phyloP scores from a whole-genome alignment of 2,113 vertebrate species.

The Cnemophilus loriae region DNA sequence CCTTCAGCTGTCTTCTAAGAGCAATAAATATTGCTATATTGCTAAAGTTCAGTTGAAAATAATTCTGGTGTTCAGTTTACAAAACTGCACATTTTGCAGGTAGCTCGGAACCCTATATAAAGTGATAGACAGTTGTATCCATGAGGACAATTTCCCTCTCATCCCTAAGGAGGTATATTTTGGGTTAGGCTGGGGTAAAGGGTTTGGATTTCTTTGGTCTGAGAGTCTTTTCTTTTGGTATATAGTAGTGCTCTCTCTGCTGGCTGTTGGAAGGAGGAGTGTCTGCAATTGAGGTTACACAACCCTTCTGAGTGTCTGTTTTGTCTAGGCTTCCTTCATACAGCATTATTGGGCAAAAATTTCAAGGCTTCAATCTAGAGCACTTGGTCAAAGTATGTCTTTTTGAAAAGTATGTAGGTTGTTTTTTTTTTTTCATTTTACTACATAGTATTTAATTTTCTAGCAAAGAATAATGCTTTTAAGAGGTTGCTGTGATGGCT shows the following conservation, averaged over 20 bases:
- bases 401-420: slow-evolving; percentile 79
- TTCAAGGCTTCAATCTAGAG: slow-evolving; percentile 80
- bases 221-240: slow-evolving; percentile 46
- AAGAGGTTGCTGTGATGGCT: slow-evolving; percentile 68
- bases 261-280: slow-evolving; percentile 60
- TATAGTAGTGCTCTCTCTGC: slow-evolving; percentile 52
- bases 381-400: slow-evolving; percentile 83
- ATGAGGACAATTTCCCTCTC: not conserved
- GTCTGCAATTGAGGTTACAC: slow-evolving; percentile 66
- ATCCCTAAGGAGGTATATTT: not conserved
- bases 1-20: slow-evolving; percentile 70
- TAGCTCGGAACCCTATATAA: not conserved
- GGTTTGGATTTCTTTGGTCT: slow-evolving; percentile 33
- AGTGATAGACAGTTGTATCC: not conserved
- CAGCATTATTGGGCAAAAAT: slow-evolving; percentile 77
- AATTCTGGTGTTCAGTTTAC: not conserved
- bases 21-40: not conserved
- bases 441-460: slow-evolving; percentile 83
- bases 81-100: not conserved
- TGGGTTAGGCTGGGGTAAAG: not conserved
- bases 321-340: slow-evolving; percentile 82
- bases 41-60: not conserved
- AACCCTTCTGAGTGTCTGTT: slow-evolving; percentile 84
- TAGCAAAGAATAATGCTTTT: slow-evolving; percentile 75
- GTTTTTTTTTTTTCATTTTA: slow-evolving; percentile 77